Evolutionary conservation across 2,797 vertebrate genomes (phyloP).

Genomic region (Notolabrus celidotus): DNA sequence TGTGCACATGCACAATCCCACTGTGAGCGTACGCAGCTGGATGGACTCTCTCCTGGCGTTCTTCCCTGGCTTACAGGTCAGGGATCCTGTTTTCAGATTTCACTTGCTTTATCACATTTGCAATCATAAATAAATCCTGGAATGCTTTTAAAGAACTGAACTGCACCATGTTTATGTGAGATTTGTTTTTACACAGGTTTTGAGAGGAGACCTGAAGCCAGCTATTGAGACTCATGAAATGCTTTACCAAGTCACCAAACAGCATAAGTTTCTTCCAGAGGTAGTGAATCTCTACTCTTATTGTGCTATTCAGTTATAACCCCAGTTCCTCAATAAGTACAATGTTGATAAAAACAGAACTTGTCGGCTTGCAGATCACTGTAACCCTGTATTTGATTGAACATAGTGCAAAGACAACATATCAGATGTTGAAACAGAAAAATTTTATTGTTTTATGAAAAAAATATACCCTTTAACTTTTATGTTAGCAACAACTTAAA

Average conservation of each 20-base stretch:
- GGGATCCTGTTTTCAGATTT: neutral
- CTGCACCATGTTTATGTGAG: neutral
- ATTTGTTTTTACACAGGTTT: slow-evolving; percentile 74
- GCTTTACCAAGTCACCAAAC: slow-evolving; percentile 90
- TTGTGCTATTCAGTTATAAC: neutral
- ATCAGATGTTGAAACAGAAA: too few relatives aligned
- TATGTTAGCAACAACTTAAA: too few relatives aligned
- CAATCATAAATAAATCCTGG: neutral
- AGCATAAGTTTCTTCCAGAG: slow-evolving; percentile 91
- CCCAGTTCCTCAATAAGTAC: neutral
- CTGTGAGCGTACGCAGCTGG: slow-evolving; percentile 88
- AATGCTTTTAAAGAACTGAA: neutral
- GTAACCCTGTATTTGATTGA: too few relatives aligned
- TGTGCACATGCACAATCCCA: slow-evolving; percentile 92
- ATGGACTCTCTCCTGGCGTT: slow-evolving; percentile 90
- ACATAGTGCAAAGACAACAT: too few relatives aligned
- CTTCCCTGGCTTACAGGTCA: slow-evolving; percentile 89
- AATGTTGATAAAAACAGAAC: too few relatives aligned
- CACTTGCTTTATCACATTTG: slow-evolving; percentile 2
- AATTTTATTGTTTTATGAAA: too few relatives aligned
- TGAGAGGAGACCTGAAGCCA: slow-evolving; percentile 88
- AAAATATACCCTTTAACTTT: too few relatives aligned
- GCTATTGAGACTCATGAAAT: slow-evolving; percentile 91
- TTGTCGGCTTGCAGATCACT: too few relatives aligned
- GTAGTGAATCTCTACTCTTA: slow-evolving; percentile 57